Evolutionary conservation across 1,140 invertebrate genomes (phyloP), one percentile per base, ranked within the genome.

Genomic region (Camponotus vicinus): DNA sequence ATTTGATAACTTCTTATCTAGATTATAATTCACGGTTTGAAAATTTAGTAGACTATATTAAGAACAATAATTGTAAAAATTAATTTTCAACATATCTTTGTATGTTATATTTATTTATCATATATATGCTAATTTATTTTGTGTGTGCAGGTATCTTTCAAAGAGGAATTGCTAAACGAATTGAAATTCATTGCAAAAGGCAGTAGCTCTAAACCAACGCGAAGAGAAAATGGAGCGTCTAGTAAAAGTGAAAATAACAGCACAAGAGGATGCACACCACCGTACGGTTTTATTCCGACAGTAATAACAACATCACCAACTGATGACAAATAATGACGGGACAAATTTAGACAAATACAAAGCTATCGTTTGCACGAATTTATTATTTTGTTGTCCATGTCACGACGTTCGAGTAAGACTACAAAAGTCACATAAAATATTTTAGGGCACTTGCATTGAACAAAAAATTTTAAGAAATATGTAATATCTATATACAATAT

Each of bases 131-230:
- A 18, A 63, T 42, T 57, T 61, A 49, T 57, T 61, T 93, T 95
- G 27, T 52, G 15, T 52, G 15, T 52, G 49, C 91, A 98, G 97
- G 95, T 97, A 8, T 95, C 97, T 1, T 97, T 98, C 89, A 96
- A 96, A 89, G 93, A 96, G 66, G 97, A 97, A 91, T 90, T 98
- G 3, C 95, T 96, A 9, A 96, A 97, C 89, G 98, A 98, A 91
- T 87, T 98, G 11, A 97, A 96, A 90, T 98, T 98, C 88, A 97
- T 97, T 6, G 88, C 97, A 0, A 97, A 96, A 90, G 98, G 97
- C 89, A 97, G 96, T 40, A 97, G 97, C 0, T 97, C 97, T 40
- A 98, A 95, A 86, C 93, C 94, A 6, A 93, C 94, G 0, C 92
- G 91, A 88, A 90, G 89, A 64, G 91, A 88, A 77, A 94, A 93